A percentile compares a stretch with the other conserved stretches of the same genome.
Conservation (phyloP, 1,140 invertebrate species). For the Aculops lycopersici region DNA sequence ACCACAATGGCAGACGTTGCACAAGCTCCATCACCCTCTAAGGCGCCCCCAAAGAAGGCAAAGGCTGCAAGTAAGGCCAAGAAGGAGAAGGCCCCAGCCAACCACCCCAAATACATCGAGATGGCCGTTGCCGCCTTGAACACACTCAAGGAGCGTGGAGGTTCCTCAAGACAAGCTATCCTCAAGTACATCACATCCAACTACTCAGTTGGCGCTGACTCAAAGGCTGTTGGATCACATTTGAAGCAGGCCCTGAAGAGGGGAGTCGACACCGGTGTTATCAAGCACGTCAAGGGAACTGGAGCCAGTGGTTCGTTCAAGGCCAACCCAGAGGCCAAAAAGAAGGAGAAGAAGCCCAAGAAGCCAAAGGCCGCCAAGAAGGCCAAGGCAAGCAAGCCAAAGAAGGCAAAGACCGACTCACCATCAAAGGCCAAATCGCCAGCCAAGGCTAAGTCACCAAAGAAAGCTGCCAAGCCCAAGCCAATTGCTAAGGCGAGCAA, state of each 20-base stretch:
- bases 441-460: slow-evolving; percentile 2
- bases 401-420: slow-evolving; percentile 5
- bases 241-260: slow-evolving; percentile 12
- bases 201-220: slow-evolving; percentile 12
- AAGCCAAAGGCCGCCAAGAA: slow-evolving; percentile 4
- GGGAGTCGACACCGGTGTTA: slow-evolving; percentile 9
- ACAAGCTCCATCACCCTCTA: not conserved
- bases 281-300: slow-evolving; percentile 13
- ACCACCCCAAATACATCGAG: slow-evolving; percentile 13
- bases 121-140: slow-evolving; percentile 13
- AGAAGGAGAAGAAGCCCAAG: slow-evolving; percentile 7
- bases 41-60: not conserved
- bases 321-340: slow-evolving; percentile 8
- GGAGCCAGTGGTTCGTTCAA: slow-evolving; percentile 13
- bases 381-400: slow-evolving; percentile 8
- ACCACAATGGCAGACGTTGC: not conserved
- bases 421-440: slow-evolving; percentile 10
- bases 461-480: slow-evolving; percentile 3
- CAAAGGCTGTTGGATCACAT: slow-evolving; percentile 10
- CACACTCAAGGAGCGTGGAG: slow-evolving; percentile 13
- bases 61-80: not conserved
- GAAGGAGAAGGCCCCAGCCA: slow-evolving; percentile 22
- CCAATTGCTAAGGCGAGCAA: slow-evolving; percentile 1
- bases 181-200: slow-evolving; percentile 13
- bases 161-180: slow-evolving; percentile 14